phyloP scores from a whole-genome alignment of 64 coral and sea anemone genomes.

The Montipora capricornis region DNA sequence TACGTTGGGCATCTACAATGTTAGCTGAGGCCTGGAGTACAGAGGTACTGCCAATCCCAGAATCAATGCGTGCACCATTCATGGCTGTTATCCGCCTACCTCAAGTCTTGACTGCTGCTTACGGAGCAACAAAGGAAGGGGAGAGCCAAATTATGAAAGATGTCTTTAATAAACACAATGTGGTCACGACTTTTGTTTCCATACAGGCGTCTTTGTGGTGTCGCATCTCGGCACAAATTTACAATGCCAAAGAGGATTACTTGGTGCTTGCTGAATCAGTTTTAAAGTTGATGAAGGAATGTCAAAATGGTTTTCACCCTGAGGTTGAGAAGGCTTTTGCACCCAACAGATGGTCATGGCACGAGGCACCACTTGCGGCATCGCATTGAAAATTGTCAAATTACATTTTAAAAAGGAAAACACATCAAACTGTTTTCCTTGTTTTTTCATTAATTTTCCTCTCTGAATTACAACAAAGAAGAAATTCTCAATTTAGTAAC shows the following conservation, averaged over 20 bases:
- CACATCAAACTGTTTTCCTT: too few relatives aligned
- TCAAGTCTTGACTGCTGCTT: conserved; percentile 50
- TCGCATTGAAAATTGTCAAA: too few relatives aligned
- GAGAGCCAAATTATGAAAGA: conserved; percentile 33
- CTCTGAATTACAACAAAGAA: too few relatives aligned
- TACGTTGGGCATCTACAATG: conserved; percentile 78
- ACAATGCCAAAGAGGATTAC: conserved; percentile 81
- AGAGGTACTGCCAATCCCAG: conserved; percentile 74
- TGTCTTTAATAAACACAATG: conserved; percentile 61
- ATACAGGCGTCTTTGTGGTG: conserved; percentile 92
- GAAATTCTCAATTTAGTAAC: too few relatives aligned
- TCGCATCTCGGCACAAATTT: conserved; percentile 76
- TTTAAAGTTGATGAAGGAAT: conserved; percentile 25
- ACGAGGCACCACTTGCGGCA: not conserved
- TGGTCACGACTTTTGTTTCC: conserved; percentile 57
- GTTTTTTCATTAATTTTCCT: too few relatives aligned
- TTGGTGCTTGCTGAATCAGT: conserved; percentile 63
- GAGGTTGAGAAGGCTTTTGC: conserved; percentile 19
- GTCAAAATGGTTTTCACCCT: conserved; percentile 47
- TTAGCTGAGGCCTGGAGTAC: conserved; percentile 81
- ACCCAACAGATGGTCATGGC: conserved; percentile 50
- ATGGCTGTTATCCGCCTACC: conserved; percentile 85
- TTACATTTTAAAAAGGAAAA: too few relatives aligned
- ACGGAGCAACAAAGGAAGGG: conserved; percentile 55
- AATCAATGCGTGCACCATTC: conserved; percentile 80